A percentile compares a stretch with the other conserved stretches of the same genome.
These are phyloP conservation scores for Heliothis peltigera DNA, from an alignment of 2,888 invertebrate species.

Conservation along the genomic window DNA sequence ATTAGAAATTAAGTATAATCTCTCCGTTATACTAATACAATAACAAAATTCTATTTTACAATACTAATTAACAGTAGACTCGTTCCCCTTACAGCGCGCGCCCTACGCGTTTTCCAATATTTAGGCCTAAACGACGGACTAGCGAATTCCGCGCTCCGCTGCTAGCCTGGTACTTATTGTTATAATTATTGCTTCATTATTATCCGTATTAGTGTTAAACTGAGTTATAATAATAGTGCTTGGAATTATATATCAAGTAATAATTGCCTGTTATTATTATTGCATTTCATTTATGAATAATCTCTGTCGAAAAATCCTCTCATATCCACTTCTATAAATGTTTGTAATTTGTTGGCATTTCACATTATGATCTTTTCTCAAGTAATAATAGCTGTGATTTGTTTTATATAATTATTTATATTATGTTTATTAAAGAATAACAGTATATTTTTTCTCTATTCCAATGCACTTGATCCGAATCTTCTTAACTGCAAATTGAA, in stretches of 20 bases:
- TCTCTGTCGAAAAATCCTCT: conserved; percentile 5
- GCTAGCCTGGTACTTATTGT: conserved; percentile 71
- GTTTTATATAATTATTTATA: no score
- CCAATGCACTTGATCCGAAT: no score
- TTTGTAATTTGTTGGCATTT: neutral
- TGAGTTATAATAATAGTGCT: conserved; percentile 22
- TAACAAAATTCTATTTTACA: conserved; percentile 7
- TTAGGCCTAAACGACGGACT: conserved; percentile 66
- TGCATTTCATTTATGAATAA: conserved; percentile 12
- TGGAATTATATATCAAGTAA: conserved; percentile 21
- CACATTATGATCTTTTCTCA: neutral
- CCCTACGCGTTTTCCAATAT: conserved; percentile 46
- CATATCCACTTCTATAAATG: conserved; percentile 5
- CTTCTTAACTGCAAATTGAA: no score
- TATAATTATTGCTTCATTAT: conserved; percentile 61
- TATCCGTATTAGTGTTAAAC: conserved; percentile 36
- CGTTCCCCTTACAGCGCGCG: conserved; percentile 36
- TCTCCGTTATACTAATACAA: conserved; percentile 4
- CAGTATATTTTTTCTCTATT: no score
- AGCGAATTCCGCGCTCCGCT: conserved; percentile 57
- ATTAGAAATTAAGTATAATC: conserved; percentile 9
- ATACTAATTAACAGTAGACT: conserved; percentile 15
- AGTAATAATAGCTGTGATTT: no score
- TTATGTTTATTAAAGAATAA: no score
- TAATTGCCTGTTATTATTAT: conserved; percentile 11